Evolutionary conservation across 2,113 vertebrate species (phyloP), one percentile per base, ranked within the genome.

Genomic region (Motacilla tschutschensis): DNA sequence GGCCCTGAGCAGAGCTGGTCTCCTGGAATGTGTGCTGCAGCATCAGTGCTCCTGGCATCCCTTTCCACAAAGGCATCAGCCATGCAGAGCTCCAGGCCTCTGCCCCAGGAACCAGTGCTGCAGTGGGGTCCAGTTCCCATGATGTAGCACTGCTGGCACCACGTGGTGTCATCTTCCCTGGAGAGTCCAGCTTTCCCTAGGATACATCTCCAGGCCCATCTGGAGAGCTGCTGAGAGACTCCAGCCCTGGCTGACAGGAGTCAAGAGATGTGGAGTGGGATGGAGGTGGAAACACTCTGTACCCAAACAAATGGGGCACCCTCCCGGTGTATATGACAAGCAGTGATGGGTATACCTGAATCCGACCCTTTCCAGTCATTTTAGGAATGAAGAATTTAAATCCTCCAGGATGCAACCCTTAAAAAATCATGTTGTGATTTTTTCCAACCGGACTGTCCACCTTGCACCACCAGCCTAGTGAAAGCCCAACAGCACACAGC

Each of bases 131-230:
- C 72, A 33, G 73, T 28, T 69, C 31, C 22, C 19, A 28, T 0
- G 0, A 5, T 16, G 5, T 7, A n/a, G 55, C 12, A 47, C 60
- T 85, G 10, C 65, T 0, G 0, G 40, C 18, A 31, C 21, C 3
- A 1, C 2, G 1, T 1, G 13, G 8, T 18, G 35, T 59, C 24
- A 6, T 11, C 48, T 38, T 74, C 36, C 60, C 24, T 20, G 24
- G 10, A 16, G 29, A 66, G 12, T 10, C 35, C 70, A 43, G 16
- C 3, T 24, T 29, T 78, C 54, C 33, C 25, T 9, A 12, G 17
- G 17, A 33, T 55, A 44, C 26, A 9, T 43, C 48, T 60, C 36
- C 58, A 36, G 33, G 21, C 22, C 57, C 8, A 35, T 33, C 9
- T 38, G 41, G 19, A 9, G 3, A 17, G 11, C 28, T 8, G 3